phyloP scores from a whole-genome alignment of 2,888 invertebrate species.

The Drosophila conformis region DNA sequence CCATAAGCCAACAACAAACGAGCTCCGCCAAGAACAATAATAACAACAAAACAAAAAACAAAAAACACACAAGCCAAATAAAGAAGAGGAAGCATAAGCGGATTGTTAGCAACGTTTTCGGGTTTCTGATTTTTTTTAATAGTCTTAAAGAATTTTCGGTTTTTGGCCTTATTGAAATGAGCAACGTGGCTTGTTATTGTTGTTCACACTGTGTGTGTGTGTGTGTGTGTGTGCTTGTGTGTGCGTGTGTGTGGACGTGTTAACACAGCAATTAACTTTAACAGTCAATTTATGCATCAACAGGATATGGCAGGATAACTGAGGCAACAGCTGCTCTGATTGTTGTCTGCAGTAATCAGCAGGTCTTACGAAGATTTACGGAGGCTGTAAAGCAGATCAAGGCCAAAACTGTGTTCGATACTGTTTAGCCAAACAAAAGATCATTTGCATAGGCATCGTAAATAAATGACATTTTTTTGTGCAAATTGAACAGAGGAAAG shows the following conservation, averaged over 20 bases:
- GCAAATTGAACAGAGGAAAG: background rate
- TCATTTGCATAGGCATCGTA: slow-evolving; percentile 22
- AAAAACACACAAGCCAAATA: slow-evolving; percentile 19
- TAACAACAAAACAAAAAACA: slow-evolving; percentile 17
- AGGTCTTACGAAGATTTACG: slow-evolving; percentile 40
- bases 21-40: slow-evolving; percentile 33
- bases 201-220: slow-evolving; percentile 5
- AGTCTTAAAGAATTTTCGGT: slow-evolving; percentile 63
- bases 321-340: slow-evolving; percentile 31
- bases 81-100: slow-evolving; percentile 53
- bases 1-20: slow-evolving; percentile 60
- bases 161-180: slow-evolving; percentile 74
- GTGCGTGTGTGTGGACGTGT: slow-evolving; percentile 56
- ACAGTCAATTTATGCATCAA: slow-evolving; percentile 69
- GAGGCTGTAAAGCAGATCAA: slow-evolving; percentile 21
- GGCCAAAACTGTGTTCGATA: slow-evolving; percentile 13
- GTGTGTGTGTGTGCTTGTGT: slow-evolving; percentile 18
- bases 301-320: slow-evolving; percentile 53
- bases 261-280: slow-evolving; percentile 77
- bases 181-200: slow-evolving; percentile 44
- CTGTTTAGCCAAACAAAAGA: slow-evolving; percentile 9
- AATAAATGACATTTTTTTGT: background rate
- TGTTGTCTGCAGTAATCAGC: slow-evolving; percentile 30
- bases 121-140: slow-evolving; percentile 49
- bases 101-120: slow-evolving; percentile 59